Conservation (phyloP, 2,113 vertebrate genomes). For the Ceyx melanurus region DNA sequence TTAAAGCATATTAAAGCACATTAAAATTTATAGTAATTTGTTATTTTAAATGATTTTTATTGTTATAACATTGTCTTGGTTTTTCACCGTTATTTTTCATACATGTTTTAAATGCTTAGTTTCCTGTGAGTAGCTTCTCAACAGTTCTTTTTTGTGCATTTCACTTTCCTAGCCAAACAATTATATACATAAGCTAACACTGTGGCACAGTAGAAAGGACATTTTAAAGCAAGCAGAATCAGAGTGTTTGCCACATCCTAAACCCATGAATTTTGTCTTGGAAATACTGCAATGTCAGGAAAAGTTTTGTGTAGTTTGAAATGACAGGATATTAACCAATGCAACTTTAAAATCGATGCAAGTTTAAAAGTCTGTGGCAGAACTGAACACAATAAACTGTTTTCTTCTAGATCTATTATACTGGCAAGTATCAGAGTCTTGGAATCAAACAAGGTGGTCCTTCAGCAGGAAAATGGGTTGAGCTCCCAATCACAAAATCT, state of each 20-base stretch:
- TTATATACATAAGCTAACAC: background rate
- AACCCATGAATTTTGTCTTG: too few species aligned
- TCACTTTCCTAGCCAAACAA: background rate
- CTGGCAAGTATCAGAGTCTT: slow-evolving; percentile 98
- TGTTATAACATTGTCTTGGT: background rate
- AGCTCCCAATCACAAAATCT: slow-evolving; percentile 95
- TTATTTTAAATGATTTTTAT: background rate
- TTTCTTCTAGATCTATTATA: slow-evolving; percentile 91
- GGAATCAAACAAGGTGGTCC: slow-evolving; percentile 99
- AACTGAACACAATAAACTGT: background rate
- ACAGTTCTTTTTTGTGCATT: background rate
- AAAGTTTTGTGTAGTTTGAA: background rate
- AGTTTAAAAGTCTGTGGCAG: background rate
- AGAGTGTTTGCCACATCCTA: background rate
- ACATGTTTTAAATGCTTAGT: background rate
- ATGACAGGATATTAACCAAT: background rate
- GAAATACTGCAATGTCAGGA: background rate
- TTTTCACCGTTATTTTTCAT: background rate
- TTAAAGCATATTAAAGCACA: background rate
- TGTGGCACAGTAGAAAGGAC: background rate
- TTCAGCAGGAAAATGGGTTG: slow-evolving; percentile 97
- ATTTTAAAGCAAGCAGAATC: background rate
- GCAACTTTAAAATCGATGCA: background rate
- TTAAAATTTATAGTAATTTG: background rate
- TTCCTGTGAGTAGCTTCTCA: background rate